These are phyloP conservation scores for Conistra vaccinii DNA, from an alignment of 2,888 invertebrate species.

Conservation along the genomic window DNA sequence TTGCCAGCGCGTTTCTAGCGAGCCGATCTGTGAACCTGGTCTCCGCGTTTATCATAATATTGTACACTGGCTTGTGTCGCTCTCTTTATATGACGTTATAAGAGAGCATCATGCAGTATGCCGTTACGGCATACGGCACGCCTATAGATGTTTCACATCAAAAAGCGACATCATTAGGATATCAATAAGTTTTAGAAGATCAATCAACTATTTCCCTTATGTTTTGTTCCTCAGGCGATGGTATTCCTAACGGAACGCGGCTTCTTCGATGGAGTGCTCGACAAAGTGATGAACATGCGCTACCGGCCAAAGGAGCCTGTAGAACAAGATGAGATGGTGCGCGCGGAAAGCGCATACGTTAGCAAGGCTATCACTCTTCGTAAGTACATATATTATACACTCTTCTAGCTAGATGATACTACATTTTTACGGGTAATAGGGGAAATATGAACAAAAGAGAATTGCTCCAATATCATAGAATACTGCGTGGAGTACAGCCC, in stretches of 20 bases:
- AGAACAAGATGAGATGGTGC: slow-evolving; percentile 71
- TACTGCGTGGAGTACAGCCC: no score
- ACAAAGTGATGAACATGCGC: slow-evolving; percentile 65
- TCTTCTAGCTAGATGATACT: background rate
- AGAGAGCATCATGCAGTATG: no score
- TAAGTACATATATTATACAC: slow-evolving; percentile 62
- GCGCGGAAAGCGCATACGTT: slow-evolving; percentile 79
- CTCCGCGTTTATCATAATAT: no score
- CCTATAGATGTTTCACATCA: background rate
- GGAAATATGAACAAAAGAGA: no score
- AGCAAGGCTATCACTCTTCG: slow-evolving; percentile 75
- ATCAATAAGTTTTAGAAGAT: background rate
- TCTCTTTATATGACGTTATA: no score
- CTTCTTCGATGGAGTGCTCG: slow-evolving; percentile 67
- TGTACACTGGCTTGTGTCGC: no score
- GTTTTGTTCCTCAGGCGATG: slow-evolving; percentile 67
- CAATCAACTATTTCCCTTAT: background rate
- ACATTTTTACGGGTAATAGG: no score
- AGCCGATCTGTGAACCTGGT: no score
- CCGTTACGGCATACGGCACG: no score
- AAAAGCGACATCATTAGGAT: background rate
- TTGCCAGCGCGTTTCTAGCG: no score
- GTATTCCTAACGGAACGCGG: slow-evolving; percentile 77
- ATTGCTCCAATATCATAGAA: no score
- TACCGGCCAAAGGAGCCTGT: slow-evolving; percentile 51